Base-by-base conservation (phyloP, 37 sponge, comb jelly and placozoan genomes). In the Amphimedon queenslandica region DNA sequence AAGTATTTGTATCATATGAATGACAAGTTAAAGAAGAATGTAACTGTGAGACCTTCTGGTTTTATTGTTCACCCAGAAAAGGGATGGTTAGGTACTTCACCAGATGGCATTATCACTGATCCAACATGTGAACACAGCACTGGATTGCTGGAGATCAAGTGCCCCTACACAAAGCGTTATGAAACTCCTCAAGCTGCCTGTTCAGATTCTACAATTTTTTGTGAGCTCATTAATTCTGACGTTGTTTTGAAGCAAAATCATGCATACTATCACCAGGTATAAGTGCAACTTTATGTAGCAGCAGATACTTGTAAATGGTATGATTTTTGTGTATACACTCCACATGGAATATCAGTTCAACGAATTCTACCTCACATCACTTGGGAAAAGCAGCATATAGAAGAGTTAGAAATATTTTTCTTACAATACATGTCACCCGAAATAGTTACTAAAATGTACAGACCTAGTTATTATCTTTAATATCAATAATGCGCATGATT, bases 221-320 rank as follows among this genome's bases (percentile, higher is more conserved):
- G 57, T 71, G 42, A 27, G 8, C 39, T 67, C 25, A 20, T 80
- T 41, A 36, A 58, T 25, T 56, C 63, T 69, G 33, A 51, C 13
- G 74, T 72, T 0, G 28, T 34, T n/a, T 30, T 75, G 5, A 4
- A 39, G 5, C 77, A 75, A 16, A 80, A 42, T 30, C 87, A 86
- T 72, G 13, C n/a, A 21, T 86, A 80, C 67, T 80, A 80, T 42
- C 70, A 67, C 40, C 86, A 85, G 67, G 86, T 85, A 3, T 74
- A 74, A 70, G 42, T 70, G 21, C 84, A 84, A 55, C 57, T 82
- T 13, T 75, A 69, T 61, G 71, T 84, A 8, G 42, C 35, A 64
- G 38, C 37, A 31, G 77, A 63, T 38, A 13, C 42, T 32, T 70
- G 27, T 28, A 5, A 58, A 10, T 75, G 77, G 84, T 83, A 77